phyloP scores from a whole-genome alignment of 92 coral and sea anemone genomes.

The Porites lobata region DNA sequence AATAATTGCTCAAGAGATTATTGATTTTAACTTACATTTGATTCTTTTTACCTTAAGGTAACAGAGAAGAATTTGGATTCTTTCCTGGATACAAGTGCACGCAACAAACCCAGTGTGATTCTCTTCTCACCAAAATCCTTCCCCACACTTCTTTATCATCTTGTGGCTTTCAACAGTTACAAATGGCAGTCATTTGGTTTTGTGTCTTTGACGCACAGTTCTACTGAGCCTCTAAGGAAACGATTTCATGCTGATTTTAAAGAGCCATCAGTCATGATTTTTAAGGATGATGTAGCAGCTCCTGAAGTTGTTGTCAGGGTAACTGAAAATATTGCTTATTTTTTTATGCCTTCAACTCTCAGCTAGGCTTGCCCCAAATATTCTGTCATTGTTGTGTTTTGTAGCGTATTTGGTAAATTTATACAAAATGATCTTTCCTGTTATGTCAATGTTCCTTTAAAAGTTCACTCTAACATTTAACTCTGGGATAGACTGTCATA shows the following conservation, averaged over 20 bases:
- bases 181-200: constrained; percentile 82
- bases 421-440: too few species aligned
- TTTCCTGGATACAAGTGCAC: constrained; percentile 70
- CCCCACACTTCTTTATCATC: constrained; percentile 82
- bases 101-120: constrained; percentile 89
- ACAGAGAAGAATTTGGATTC: constrained; percentile 50
- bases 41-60: constrained; percentile 36
- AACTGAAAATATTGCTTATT: background rate
- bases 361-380: too few species aligned
- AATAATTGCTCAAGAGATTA: background rate
- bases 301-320: constrained; percentile 92
- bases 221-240: constrained; percentile 73
- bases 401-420: too few species aligned
- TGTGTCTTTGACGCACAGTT: constrained; percentile 66
- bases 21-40: background rate
- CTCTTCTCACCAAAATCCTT: constrained; percentile 85
- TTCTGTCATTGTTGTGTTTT: too few species aligned
- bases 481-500: too few species aligned
- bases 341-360: too few species aligned
- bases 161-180: constrained; percentile 86
- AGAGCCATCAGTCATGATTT: constrained; percentile 88
- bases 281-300: constrained; percentile 85
- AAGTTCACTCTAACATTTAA: too few species aligned
- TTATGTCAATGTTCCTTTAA: too few species aligned
- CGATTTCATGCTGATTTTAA: constrained; percentile 63